phyloP scores from a whole-genome alignment of 1,140 invertebrate genomes.

The Contarinia nasturtii region DNA sequence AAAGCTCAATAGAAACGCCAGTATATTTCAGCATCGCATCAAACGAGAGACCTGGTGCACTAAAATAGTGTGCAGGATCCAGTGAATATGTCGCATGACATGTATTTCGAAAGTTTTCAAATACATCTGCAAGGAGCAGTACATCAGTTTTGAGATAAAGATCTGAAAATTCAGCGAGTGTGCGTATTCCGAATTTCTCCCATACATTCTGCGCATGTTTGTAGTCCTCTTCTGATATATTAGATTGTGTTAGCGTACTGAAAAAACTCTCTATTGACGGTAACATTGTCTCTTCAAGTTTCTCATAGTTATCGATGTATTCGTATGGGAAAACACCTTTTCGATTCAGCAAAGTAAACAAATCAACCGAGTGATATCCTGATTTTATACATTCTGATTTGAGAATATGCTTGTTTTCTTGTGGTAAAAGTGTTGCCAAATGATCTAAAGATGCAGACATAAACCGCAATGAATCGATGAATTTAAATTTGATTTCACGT shows the following conservation, averaged over 20 bases:
- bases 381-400: not conserved
- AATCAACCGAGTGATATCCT: not conserved
- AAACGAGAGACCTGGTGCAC: slow-evolving; percentile 17
- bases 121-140: slow-evolving; percentile 23
- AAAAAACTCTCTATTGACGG: slow-evolving; percentile 16
- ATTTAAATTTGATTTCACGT: slow-evolving; percentile 9
- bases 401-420: not conserved
- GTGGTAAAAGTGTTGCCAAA: slow-evolving; percentile 7
- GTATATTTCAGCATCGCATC: slow-evolving; percentile 24
- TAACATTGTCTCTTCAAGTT: slow-evolving; percentile 15
- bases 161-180: slow-evolving; percentile 22
- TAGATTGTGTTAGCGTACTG: slow-evolving; percentile 12
- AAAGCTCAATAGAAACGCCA: slow-evolving; percentile 24
- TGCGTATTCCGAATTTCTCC: slow-evolving; percentile 21
- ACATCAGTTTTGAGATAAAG: slow-evolving; percentile 25
- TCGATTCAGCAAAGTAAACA: slow-evolving; percentile 8
- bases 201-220: slow-evolving; percentile 23
- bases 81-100: slow-evolving; percentile 13
- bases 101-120: slow-evolving; percentile 26
- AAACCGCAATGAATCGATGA: slow-evolving; percentile 19
- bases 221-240: slow-evolving; percentile 19
- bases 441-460: slow-evolving; percentile 9
- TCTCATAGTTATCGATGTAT: slow-evolving; percentile 12
- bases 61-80: slow-evolving; percentile 19
- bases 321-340: slow-evolving; percentile 19